phyloP scores from a whole-genome alignment of 1,140 invertebrate species.

The Oscheius sp. region DNA sequence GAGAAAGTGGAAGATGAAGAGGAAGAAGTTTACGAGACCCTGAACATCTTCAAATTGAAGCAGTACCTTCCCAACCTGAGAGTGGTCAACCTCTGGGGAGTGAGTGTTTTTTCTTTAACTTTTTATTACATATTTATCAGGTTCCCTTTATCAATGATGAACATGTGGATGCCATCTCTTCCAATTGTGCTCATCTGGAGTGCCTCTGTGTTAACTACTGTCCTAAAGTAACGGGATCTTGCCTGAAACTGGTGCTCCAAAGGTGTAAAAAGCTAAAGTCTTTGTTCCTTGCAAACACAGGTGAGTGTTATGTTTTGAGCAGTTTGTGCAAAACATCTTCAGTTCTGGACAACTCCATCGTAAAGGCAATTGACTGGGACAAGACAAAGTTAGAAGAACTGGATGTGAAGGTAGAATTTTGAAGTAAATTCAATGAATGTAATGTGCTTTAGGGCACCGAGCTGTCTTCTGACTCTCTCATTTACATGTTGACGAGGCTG shows the following conservation, averaged over 20 bases:
- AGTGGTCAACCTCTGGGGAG: constrained; percentile 80
- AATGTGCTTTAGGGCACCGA: constrained; percentile 78
- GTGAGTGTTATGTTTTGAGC: constrained; percentile 31
- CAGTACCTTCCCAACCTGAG: constrained; percentile 88
- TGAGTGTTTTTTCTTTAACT: constrained; percentile 16
- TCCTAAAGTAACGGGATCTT: constrained; percentile 91
- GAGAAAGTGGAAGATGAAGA: constrained; percentile 93
- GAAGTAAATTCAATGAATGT: not conserved
- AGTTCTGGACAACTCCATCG: constrained; percentile 54
- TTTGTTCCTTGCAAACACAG: constrained; percentile 79
- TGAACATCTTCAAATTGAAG: constrained; percentile 97
- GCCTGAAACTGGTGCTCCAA: constrained; percentile 87
- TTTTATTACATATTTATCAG: constrained; percentile 27
- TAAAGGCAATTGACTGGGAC: constrained; percentile 87
- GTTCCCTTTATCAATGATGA: constrained; percentile 71
- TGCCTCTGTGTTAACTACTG: constrained; percentile 94
- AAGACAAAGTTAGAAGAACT: constrained; percentile 87
- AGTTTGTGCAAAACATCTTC: constrained; percentile 25
- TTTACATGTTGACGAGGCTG: constrained; percentile 83
- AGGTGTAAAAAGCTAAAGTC: constrained; percentile 85
- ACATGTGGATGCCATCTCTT: constrained; percentile 89
- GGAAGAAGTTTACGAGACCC: constrained; percentile 98
- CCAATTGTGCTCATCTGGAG: constrained; percentile 78
- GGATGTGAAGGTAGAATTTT: constrained; percentile 72
- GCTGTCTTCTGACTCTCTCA: constrained; percentile 84